Evolutionary conservation across 1,140 invertebrate species (phyloP), one percentile per base, ranked within the genome.

Genomic region (Triops longicaudatus): DNA sequence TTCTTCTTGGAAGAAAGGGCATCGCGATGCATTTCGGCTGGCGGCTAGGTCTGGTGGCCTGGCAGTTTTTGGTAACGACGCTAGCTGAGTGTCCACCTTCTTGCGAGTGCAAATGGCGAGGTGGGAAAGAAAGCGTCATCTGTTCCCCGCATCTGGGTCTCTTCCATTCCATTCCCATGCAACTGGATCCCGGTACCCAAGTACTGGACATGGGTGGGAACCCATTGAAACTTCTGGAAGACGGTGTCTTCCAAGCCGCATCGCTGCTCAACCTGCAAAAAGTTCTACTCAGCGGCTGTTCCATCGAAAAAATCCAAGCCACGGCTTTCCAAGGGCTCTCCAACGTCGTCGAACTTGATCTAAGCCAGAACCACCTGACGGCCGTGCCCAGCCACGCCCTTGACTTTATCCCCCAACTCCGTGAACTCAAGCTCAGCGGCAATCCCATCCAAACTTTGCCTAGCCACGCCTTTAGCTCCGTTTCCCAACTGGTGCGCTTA

Each of bases 301-400:
- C 86, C 73, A 82, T 92, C 50, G 87, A 87, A 78, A 83, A 83
- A 0, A 85, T 92, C 75, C 88, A 91, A 79, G 85, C 87, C 26
- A 87, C 87, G 80, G 88, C 90, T 1, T 92, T 92, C 82, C 85
- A 89, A 63, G 87, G 89, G 80, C 86, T 92, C 1, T 91, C 88
- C 42, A 92, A 92, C 81, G 83, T 93, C 22, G 89, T 94, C 3
- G 92, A 94, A 82, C 82, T 94, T 63, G 92, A 94, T 82, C 83
- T 94, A 73, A 92, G 91, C 77, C 86, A 89, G 78, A 94, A 94
- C 83, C 81, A 86, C 26, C 83, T 94, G 17, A 83, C 86, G 17
- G 83, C 85, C 22, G 86, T 94, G 72, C 93, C 92, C 4, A 89
- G 91, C 1, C 87, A 90, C 78, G 85, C 89, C 1, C 88, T 94